Evolutionary conservation across 2,113 vertebrate species (phyloP).

Genomic region (Arenaria interpres): DNA sequence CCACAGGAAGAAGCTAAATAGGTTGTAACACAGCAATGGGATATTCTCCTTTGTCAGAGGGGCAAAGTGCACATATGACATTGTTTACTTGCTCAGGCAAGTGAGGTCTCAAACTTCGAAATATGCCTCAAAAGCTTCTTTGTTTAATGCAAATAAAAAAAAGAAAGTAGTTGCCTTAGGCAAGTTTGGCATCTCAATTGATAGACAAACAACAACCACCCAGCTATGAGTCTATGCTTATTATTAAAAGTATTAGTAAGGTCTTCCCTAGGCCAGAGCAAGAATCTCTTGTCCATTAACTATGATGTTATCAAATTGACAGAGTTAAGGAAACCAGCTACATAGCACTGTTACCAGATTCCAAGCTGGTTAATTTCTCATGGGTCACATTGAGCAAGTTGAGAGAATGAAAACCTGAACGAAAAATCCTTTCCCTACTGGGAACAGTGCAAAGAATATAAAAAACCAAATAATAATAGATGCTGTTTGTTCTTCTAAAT

Average conservation of each 20-base stretch:
- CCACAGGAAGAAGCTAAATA: neutral
- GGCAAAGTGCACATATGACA: neutral
- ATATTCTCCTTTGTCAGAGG: neutral
- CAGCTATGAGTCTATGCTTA: neutral
- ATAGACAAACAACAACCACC: neutral
- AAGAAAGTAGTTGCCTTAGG: neutral
- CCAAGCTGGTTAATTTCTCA: neutral
- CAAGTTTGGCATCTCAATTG: neutral
- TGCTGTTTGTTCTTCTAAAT: neutral
- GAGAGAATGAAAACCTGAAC: neutral
- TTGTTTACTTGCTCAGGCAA: neutral
- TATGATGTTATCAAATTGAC: neutral
- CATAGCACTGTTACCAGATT: neutral
- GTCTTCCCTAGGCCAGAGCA: neutral
- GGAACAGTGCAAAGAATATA: neutral
- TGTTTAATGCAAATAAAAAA: neutral
- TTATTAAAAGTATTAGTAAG: neutral
- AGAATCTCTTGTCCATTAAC: neutral
- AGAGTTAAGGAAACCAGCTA: neutral
- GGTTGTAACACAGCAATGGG: neutral
- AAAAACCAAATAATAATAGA: neutral
- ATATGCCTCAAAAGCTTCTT: neutral
- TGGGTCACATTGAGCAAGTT: neutral
- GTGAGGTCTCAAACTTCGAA: neutral
- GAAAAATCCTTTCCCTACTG: neutral